Evolutionary conservation across 2,888 invertebrate genomes (phyloP), one percentile per base, ranked within the genome.

Genomic region (Sesamia inferens): DNA sequence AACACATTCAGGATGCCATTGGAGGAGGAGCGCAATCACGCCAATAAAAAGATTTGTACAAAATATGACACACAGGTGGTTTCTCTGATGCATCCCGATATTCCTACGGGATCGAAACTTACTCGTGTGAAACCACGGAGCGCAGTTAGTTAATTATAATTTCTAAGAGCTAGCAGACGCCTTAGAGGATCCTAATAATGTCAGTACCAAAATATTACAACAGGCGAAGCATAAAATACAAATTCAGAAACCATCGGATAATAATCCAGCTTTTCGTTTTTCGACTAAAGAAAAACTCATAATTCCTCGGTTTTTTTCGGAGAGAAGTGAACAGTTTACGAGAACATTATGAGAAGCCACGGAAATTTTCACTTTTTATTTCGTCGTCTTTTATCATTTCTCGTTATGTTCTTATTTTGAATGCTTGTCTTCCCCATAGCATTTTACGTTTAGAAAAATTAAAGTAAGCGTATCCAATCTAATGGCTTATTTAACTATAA

Each of bases 351-450:
- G 67, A 78, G 79, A 67, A 65, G 69, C 63, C 51, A 19, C 39
- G 64, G 44, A 83, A 82, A 85, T 79, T 73, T 83, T 83, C 80
- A 66, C 65, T 72, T 79, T 69, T 68, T 82, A 78, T 68, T 73
- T 68, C 31, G 39, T 73, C 58, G 59, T 68, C 62, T 48, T 85
- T 82, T 70, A 64, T 68, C 77, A 73, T 68, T 78, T 69, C 19
- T 71, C 7, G 5, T 63, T 83, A 79, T 62, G 10, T 68, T 74
- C 59, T 55, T 64, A 66, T 67, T 68, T 58, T 62, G 51, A 58
- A 31, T 59, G 47, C 44, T 68, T 68, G 74, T 68, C 62, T 84
- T 59, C 8, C 42, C 44, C 51, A 31, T 75, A 7, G 19, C 22
- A 68, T 71, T 81, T 57, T 61, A 19, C 47, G 59, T 62, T 13